Base-by-base conservation (phyloP, 2,888 invertebrate species). In the Troides aeacus region DNA sequence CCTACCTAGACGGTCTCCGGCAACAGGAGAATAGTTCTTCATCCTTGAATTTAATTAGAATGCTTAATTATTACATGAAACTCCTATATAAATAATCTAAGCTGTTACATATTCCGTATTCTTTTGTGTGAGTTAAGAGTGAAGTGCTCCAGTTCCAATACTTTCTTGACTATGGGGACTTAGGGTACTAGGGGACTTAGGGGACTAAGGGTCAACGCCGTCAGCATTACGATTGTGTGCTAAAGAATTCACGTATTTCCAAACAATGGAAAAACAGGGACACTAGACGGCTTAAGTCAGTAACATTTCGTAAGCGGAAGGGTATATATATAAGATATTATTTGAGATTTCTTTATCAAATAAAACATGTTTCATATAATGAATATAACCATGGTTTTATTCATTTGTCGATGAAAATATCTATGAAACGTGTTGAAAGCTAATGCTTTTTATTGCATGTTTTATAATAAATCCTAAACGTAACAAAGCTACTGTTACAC, bases 401-500 rank as follows among this genome's bases (percentile, higher is more conserved):
- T 12, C 18, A 6, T 53, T 53, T 53, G 18, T n/a, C 6, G n/a
- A n/a, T 12, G n/a, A 53, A n/a, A 53, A 53, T 53, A 12, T n/a
- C 10, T n/a, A 18, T 53, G n/a, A n/a, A n/a, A 53, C n/a, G 6
- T n/a, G n/a, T 53, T n/a, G 6, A 53, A 53, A 53, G 18, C 18
- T 18, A 18, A 21, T 21, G 21, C 21, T 21, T n/a, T n/a, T 53
- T n/a, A 6, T 53, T 23, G 23, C 1, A 23, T 50, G 23, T 23
- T 23, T 62, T 46, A 50, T 66, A 8, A 66, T 30, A 46, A 30
- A 36, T 60, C 17, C 50, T 12, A 66, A 60, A 60, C 24, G 60
- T 60, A 60, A 66, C 60, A 60, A 60, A 50, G 60, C 8, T 50
- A 50, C 5, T n/a, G 23, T 62, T 50, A 46, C 59, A 66, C 24